A percentile compares a stretch with the other conserved stretches of the same genome.
These are phyloP conservation scores for Azemiops feae DNA, from an alignment of 2,113 vertebrate species.

Conservation along the genomic window DNA sequence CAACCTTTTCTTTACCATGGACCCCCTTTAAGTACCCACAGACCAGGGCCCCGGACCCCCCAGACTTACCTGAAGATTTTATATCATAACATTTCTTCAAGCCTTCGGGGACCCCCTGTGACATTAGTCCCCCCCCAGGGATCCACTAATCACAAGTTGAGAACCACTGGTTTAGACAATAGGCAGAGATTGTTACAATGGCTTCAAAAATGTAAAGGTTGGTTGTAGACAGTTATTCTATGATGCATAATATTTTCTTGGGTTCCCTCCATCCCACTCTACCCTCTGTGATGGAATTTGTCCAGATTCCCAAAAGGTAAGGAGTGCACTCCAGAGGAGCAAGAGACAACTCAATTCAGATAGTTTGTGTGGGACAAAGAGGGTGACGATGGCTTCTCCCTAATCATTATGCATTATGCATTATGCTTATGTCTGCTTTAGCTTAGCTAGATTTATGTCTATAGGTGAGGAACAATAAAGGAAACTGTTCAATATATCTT, in stretches of 20 bases:
- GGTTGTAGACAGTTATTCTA: not conserved
- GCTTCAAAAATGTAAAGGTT: not conserved
- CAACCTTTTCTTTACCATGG: not conserved
- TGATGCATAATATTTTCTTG: not conserved
- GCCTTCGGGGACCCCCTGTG: not conserved
- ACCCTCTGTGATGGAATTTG: not conserved
- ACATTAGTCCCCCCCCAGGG: not conserved
- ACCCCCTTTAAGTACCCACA: not conserved
- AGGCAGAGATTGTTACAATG: not conserved
- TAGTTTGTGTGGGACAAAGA: not conserved
- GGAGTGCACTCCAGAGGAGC: not conserved
- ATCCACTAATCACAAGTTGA: not conserved
- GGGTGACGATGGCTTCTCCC: not conserved
- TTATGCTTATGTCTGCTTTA: not conserved
- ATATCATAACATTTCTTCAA: not conserved
- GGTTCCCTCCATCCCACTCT: not conserved
- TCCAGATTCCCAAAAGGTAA: not conserved
- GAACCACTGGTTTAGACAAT: not conserved
- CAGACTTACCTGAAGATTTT: not conserved
- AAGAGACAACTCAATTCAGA: not conserved
- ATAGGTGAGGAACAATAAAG: not conserved
- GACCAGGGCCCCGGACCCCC: not conserved
- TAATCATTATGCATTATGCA: not conserved
- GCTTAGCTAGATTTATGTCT: not conserved
- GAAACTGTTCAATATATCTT: not conserved